These are phyloP conservation scores for Aphis craccivora DNA, from an alignment of 1,140 invertebrate genomes.

Conservation along the genomic window DNA sequence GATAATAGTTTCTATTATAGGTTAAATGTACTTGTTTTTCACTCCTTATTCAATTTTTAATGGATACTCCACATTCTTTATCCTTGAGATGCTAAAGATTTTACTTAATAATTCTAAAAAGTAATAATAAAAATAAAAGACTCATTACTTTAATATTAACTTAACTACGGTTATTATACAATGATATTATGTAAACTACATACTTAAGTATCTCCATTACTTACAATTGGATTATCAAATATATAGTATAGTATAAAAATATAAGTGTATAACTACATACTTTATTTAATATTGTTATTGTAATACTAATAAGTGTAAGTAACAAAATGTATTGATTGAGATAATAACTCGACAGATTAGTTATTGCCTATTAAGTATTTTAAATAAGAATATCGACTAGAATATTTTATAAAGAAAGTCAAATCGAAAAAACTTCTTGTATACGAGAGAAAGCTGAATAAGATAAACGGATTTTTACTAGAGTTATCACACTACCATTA, in stretches of 20 bases:
- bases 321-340: neutral
- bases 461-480: neutral
- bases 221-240: neutral
- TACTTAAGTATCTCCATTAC: neutral
- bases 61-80: neutral
- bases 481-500: neutral
- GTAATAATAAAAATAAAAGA: neutral
- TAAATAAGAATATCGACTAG: neutral
- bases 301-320: neutral
- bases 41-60: neutral
- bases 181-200: neutral
- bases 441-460: slow-evolving; percentile 28
- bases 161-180: neutral
- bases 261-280: neutral
- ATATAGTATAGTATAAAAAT: neutral
- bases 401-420: slow-evolving; percentile 19
- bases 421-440: neutral
- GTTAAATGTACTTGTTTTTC: neutral
- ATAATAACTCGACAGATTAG: neutral
- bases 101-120: neutral
- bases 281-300: neutral
- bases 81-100: neutral
- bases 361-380: neutral
- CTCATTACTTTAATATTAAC: neutral
- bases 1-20: neutral